A percentile compares a stretch with the other conserved stretches of the same genome.
Evolutionary conservation across 2,113 vertebrate genomes (phyloP).

Genomic region (Chloroceryle aenea): DNA sequence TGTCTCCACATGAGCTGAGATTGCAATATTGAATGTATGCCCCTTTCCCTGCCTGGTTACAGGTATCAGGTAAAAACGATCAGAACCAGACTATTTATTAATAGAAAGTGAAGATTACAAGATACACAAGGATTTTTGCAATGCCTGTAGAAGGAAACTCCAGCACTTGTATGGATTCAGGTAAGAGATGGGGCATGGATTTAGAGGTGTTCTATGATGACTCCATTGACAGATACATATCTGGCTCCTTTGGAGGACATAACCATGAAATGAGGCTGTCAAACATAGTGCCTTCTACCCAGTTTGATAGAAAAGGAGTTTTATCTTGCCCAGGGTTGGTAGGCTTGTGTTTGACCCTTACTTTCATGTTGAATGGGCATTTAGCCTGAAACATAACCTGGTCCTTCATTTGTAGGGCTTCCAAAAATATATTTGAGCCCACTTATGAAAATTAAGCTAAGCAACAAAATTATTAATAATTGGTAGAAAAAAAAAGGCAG

Average conservation of each 20-base stretch:
- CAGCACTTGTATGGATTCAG: fast-evolving
- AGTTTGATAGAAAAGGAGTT: background rate
- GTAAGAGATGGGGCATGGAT: background rate
- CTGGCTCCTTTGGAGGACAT: background rate
- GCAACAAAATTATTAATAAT: constrained; percentile 68
- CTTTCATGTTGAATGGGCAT: background rate
- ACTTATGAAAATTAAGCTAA: constrained; percentile 48
- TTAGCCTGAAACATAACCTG: background rate
- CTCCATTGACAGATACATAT: fast-evolving
- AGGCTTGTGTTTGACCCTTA: background rate
- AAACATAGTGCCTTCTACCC: background rate
- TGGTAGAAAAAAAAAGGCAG: constrained; percentile 1
- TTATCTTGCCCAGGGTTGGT: background rate
- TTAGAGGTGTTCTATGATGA: background rate
- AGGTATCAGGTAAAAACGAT: background rate
- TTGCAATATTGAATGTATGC: fast-evolving
- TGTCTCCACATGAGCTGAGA: background rate
- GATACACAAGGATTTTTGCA: fast-evolving
- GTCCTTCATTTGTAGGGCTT: background rate
- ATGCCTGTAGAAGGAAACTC: background rate
- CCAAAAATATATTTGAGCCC: constrained; percentile 39
- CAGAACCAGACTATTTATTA: background rate
- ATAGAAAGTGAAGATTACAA: background rate
- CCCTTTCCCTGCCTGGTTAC: background rate
- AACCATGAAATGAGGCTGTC: background rate